Percentiles rank a stretch among this genome's conserved stretches.
Evolutionary conservation across 2,113 vertebrate genomes (phyloP).

Genomic region (Craseonycteris thonglongyai): DNA sequence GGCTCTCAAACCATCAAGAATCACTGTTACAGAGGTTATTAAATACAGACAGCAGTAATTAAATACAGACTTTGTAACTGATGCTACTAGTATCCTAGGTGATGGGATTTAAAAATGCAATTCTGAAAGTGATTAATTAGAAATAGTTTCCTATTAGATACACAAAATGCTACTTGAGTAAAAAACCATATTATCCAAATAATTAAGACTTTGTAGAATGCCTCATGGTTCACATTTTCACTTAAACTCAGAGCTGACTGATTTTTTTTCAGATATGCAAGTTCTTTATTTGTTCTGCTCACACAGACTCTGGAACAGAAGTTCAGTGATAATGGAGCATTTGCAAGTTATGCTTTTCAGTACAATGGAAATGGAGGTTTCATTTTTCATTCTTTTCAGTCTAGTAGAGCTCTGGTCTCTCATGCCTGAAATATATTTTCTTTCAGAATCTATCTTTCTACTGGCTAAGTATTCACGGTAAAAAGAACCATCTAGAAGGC

Average conservation of each 20-base stretch:
- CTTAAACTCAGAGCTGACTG: not conserved
- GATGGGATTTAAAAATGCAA: not conserved
- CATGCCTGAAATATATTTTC: conserved; percentile 33
- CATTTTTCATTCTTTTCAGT: conserved; percentile 22
- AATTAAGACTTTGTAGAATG: not conserved
- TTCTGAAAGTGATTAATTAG: not conserved
- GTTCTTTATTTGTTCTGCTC: not conserved
- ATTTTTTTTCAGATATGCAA: not conserved
- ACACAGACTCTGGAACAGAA: not conserved
- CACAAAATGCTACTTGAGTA: not conserved
- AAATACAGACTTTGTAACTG: not conserved
- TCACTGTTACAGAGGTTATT: not conserved
- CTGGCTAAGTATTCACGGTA: conserved; percentile 13
- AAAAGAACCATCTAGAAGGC: conserved; percentile 7
- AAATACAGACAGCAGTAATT: not conserved
- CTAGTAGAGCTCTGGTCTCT: not conserved
- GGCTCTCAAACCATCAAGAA: not conserved
- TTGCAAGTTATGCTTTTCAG: conserved; percentile 19
- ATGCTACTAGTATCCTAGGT: not conserved
- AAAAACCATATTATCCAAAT: not conserved
- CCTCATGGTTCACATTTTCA: not conserved
- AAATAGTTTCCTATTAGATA: not conserved
- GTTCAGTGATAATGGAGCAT: not conserved
- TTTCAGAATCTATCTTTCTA: conserved; percentile 8
- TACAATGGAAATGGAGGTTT: not conserved